Evolutionary conservation across 2,888 invertebrate species (phyloP), one percentile per base, ranked within the genome.

Genomic region (Perdita meconis): DNA sequence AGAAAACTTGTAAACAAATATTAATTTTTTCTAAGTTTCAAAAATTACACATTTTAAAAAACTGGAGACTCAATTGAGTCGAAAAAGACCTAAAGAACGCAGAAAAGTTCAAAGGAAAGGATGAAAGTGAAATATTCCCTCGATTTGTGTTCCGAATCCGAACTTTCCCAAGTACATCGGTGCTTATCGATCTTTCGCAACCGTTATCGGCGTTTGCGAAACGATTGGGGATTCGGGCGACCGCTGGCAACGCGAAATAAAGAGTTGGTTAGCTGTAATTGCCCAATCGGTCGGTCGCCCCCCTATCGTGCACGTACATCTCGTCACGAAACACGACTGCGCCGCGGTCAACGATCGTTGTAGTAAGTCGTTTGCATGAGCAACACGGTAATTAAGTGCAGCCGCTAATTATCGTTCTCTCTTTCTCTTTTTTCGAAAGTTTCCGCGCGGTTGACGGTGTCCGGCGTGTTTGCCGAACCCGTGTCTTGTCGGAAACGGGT

Each of bases 231-330:
- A 50, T 53, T 71, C 36, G 36, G 47, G 38, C 3, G 64, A 50
- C 5, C 22, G 60, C 4, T 36, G 34, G n/a, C 34, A 24, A 57
- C 30, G 50, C 34, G 40, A 44, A 78, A 63, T 57, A 24, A 47
- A 78, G 61, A 65, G 53, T 26, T 51, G 55, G 67, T 60, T 59
- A 26, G 22, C 55, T 60, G 78, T 82, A 81, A 87, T 84, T 86
- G 74, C 55, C 74, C 82, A 86, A 87, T 87, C 81, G 76, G 65
- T 76, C 79, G 61, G 57, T 51, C 61, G 67, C 16, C 70, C 36
- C 24, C 38, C 24, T 85, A 87, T 86, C 86, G 65, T 69, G 64
- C 85, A 81, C 87, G 87, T 89, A 78, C 82, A 88, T 88, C 87
- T 83, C 66, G 83, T 88, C 86, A 86, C 86, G 84, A 88, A 84